These are phyloP conservation scores for Anarhynchus alexandrinus DNA, from an alignment of 2,113 vertebrate genomes.

Conservation along the genomic window DNA sequence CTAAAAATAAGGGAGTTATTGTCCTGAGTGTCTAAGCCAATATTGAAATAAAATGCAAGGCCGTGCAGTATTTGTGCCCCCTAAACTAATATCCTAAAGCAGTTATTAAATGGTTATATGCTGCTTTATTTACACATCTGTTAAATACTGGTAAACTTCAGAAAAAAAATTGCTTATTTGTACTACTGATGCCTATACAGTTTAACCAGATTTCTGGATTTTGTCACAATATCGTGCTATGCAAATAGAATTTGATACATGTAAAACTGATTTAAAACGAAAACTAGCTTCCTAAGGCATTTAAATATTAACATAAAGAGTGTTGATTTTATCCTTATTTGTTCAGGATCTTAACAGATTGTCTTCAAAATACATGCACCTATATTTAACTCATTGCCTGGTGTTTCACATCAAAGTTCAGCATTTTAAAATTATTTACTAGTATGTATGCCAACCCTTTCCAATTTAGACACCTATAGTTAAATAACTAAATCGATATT, in stretches of 20 bases:
- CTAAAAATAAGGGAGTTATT: not conserved
- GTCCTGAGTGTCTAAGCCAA: not conserved
- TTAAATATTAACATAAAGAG: not conserved
- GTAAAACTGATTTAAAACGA: not conserved
- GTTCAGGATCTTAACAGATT: not conserved
- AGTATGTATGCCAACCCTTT: not conserved
- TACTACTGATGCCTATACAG: not conserved
- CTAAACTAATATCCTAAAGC: not conserved
- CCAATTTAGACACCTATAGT: not conserved
- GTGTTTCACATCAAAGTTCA: not conserved
- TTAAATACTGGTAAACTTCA: not conserved
- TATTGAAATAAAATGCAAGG: not conserved
- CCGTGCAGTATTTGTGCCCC: not conserved
- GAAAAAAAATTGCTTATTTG: not conserved
- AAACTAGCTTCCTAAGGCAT: not conserved
- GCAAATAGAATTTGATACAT: not conserved
- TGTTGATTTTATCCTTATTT: not conserved
- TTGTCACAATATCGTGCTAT: accelerated
- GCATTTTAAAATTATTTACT: not conserved
- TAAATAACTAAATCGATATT: not conserved
- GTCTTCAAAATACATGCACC: not conserved
- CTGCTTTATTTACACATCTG: not conserved
- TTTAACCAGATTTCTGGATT: not conserved
- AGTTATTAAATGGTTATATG: not conserved
- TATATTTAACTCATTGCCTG: not conserved